Percentiles rank a stretch among this genome's conserved stretches.
These are phyloP conservation scores for Numida meleagris DNA, from an alignment of 2,113 vertebrate species.

Conservation along the genomic window DNA sequence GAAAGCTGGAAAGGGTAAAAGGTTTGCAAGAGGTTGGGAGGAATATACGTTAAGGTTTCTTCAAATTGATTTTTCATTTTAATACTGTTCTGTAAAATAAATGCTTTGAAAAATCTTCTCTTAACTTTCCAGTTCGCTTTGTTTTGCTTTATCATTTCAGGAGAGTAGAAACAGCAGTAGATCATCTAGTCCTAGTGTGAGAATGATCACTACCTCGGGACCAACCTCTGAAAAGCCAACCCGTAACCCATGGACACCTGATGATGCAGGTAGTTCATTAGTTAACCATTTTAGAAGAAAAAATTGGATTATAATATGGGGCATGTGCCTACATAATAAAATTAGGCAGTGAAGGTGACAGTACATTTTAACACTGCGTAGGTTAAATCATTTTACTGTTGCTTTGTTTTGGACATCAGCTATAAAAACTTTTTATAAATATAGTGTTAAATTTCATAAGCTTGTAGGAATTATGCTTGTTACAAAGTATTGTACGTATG, in stretches of 20 bases:
- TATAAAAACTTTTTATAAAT: not conserved
- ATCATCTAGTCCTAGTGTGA: constrained; percentile 95
- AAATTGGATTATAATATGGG: not conserved
- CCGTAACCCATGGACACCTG: constrained; percentile 87
- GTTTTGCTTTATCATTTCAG: constrained; percentile 69
- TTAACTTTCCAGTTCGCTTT: not conserved
- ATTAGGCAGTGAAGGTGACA: not conserved
- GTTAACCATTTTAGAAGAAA: not conserved
- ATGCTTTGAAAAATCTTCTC: not conserved
- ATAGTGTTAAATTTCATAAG: not conserved
- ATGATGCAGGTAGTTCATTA: constrained; percentile 85
- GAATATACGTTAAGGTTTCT: not conserved
- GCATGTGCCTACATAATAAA: not conserved
- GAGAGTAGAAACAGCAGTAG: constrained; percentile 94
- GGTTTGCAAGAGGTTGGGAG: not conserved
- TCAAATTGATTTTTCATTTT: not conserved
- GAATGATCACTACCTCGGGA: constrained; percentile 93
- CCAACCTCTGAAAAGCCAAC: constrained; percentile 87
- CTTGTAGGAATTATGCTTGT: not conserved
- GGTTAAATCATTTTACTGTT: not conserved
- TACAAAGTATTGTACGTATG: not conserved
- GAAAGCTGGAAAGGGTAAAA: not conserved
- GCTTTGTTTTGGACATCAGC: not conserved
- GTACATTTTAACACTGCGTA: not conserved
- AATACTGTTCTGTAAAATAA: not conserved